Evolutionary conservation across 1,140 invertebrate genomes (phyloP), one percentile per base, ranked within the genome.

Genomic region (Drosophila bipectinata): DNA sequence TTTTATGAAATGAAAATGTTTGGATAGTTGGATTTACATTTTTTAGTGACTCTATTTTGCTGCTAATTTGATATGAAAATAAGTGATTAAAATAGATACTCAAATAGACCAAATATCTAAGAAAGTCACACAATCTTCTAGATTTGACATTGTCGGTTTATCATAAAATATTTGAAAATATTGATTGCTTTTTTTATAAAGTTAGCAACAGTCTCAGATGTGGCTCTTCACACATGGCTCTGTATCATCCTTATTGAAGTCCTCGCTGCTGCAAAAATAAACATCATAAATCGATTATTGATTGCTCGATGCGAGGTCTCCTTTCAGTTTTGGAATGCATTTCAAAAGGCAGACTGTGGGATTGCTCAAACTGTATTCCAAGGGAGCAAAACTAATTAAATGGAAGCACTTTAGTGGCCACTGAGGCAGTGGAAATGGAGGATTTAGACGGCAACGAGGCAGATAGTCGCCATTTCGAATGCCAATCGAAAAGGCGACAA

Each of bases 281-380:
- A 87, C 82, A 87, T 39, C 67, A 88, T 83, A 82, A 82, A 82
- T 82, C 83, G 83, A 87, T 87, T 87, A 87, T 87, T 87, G 83
- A 83, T 82, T 77, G 49, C 54, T 60, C 26, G 53, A 64, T 51
- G 47, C 52, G 54, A 39, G 57, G 52, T 3, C 15, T 55, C 55
- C 34, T 51, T 39, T 77, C 48, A 5, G 14, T 53, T 53, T 21
- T 30, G 15, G 9, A 71, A 56, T 71, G 57, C 74, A 58, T 68
- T 81, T 69, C 60, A 73, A 77, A 37, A 51, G 55, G 56, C 39
- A 5, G 6, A 28, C 26, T 57, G 69, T 44, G 39, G 39, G 62
- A 52, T 55, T 59, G 60, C 57, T 80, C 51, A 84, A 85, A 85
- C 75, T 79, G 72, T 67, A 58, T 79, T 85, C 79, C 63, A 81